Percentiles rank a stretch among this genome's conserved stretches.
Evolutionary conservation across 2,113 vertebrate genomes (phyloP).

Genomic region (Salminus brasiliensis): DNA sequence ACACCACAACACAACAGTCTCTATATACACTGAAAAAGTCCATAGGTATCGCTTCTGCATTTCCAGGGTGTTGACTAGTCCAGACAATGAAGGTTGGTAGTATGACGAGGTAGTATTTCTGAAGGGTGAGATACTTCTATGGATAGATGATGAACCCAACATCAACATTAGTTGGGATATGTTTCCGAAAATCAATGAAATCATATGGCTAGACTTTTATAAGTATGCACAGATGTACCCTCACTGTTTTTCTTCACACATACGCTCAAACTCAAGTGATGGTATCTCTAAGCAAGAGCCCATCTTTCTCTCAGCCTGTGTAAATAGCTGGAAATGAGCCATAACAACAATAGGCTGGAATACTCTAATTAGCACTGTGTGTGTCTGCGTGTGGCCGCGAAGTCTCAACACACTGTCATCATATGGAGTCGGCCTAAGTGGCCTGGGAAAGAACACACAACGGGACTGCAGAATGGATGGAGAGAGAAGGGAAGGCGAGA

Average conservation of each 20-base stretch:
- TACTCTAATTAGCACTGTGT: slow-evolving; percentile 75
- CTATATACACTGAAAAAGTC: no score
- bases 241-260: slow-evolving; percentile 58
- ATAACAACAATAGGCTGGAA: slow-evolving; percentile 55
- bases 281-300: slow-evolving; percentile 72
- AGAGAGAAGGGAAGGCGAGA: slow-evolving; percentile 54
- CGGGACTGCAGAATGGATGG: slow-evolving; percentile 49
- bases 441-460: slow-evolving; percentile 61
- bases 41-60: no score
- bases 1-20: no score
- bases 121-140: no score
- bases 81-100: no score
- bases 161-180: no score
- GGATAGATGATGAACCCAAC: no score
- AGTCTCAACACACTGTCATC: slow-evolving; percentile 78
- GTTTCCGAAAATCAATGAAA: no score
- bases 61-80: no score
- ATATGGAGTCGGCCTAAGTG: slow-evolving; percentile 62
- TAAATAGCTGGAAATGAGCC: slow-evolving; percentile 34
- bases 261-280: slow-evolving; percentile 32
- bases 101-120: no score
- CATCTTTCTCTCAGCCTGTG: slow-evolving; percentile 30
- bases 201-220: no score
- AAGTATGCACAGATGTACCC: no score
- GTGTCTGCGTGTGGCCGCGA: slow-evolving; percentile 71